phyloP scores from a whole-genome alignment of 53 echinoderm and acorn worm genomes.

The Echinometra lucunter region DNA sequence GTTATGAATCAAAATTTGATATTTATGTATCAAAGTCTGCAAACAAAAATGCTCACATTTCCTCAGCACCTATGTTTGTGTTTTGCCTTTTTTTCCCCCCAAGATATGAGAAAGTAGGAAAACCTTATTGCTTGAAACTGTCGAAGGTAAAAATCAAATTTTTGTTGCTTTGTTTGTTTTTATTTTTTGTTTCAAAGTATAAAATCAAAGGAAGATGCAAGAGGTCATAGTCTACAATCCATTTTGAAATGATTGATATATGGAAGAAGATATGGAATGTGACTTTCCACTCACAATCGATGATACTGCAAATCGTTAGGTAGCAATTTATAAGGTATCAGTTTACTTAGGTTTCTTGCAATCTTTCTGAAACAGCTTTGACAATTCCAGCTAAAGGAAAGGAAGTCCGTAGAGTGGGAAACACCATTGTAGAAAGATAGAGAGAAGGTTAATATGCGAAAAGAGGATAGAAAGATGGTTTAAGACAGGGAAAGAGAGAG shows the following conservation, averaged over 20 bases:
- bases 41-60: no score
- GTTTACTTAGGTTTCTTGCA: background rate
- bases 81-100: no score
- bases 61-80: no score
- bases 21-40: no score
- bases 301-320: background rate
- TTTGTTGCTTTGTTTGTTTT: no score
- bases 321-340: background rate
- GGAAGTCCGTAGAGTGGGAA: no score
- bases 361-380: conserved; percentile 17
- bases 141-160: no score
- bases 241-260: background rate
- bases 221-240: background rate
- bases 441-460: background rate
- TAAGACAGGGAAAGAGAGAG: background rate
- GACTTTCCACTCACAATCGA: conserved; percentile 17
- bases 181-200: no score
- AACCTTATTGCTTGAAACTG: no score
- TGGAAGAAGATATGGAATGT: background rate
- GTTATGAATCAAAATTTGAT: no score
- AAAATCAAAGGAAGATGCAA: background rate
- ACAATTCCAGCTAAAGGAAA: background rate
- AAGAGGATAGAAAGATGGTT: background rate
- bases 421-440: background rate
- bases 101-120: no score